These are phyloP conservation scores for Macroteleia sp. DNA, from an alignment of 2,888 invertebrate species.

Conservation along the genomic window DNA sequence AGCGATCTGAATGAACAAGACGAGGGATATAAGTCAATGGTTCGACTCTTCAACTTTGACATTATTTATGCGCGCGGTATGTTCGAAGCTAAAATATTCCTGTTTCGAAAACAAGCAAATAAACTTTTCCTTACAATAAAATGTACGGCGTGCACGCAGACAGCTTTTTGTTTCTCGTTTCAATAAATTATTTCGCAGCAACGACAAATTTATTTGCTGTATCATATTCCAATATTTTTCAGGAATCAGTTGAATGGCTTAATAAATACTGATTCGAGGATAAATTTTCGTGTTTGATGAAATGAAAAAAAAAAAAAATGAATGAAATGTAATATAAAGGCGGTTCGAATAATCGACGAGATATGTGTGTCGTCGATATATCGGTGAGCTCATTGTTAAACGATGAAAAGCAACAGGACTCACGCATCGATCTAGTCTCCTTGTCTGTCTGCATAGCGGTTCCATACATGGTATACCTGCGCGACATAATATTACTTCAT, in stretches of 20 bases:
- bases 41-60: conserved; percentile 31
- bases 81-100: background rate
- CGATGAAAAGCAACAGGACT: conserved; percentile 61
- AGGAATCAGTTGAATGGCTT: conserved; percentile 19
- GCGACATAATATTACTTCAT: conserved; percentile 62
- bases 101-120: background rate
- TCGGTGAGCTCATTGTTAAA: conserved; percentile 63
- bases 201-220: too few species aligned
- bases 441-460: conserved; percentile 59
- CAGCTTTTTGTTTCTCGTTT: background rate
- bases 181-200: background rate
- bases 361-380: conserved; percentile 58
- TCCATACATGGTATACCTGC: conserved; percentile 62
- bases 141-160: background rate
- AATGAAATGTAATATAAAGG: conserved; percentile 41
- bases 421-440: conserved; percentile 60
- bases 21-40: conserved; percentile 21
- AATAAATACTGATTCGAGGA: conserved; percentile 27
- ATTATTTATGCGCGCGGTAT: conserved; percentile 35
- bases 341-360: conserved; percentile 59
- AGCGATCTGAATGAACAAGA: conserved; percentile 23
- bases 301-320: conserved; percentile 34
- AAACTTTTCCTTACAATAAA: background rate
- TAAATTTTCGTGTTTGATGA: conserved; percentile 20
- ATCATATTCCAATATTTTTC: background rate